Evolutionary conservation across 2,113 vertebrate species (phyloP), one percentile per base, ranked within the genome.

Genomic region (Entelurus aequoreus): DNA sequence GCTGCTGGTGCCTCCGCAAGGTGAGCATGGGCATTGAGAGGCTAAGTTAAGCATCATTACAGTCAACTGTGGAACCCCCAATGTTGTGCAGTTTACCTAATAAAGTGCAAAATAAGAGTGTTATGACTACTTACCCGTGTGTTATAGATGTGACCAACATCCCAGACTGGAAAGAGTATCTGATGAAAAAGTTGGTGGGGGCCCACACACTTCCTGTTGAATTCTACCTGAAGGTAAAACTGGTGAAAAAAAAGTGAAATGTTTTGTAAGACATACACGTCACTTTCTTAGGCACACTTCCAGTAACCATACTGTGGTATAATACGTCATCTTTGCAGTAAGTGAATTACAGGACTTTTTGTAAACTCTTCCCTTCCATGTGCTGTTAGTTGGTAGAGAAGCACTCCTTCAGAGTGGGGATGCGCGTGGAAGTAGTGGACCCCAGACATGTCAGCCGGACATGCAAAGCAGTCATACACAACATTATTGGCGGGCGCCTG

Each of bases 371-470:
- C 2, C 13, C 9, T 8, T 65, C 0, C 59, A 19, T 64, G 15
- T 64, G n/a, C 5, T 8, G 12, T 58, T 55, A 99, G 97, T 90
- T 98, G 91, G 91, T 92, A 0, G 96, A 98, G 66, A 90, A 44
- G 40, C 92, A 90, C 76, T 73, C 89, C 0, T 95, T 99, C 74
- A 90, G 88, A 19, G 81, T 89, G 6, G 95, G 95, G 63, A 93
- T 95, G 92, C 90, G 93, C 0, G 86, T 99, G 12, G 96, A 99
- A 79, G 94, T 97, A 54, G 94, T 98, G 57, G 95, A 99, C 79
- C 94, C 95, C 72, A 84, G 87, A 54, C 76, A 92, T 0, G 86
- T 98, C 62, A 94, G 94, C 8, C 91, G 83, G 59, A 97, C 93
- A 0, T 92, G 95, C 1, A 78, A 91, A 66, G 96, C 94, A 0